Base-by-base conservation (phyloP, 2,888 invertebrate species). In the Iphiclides podalirius region DNA sequence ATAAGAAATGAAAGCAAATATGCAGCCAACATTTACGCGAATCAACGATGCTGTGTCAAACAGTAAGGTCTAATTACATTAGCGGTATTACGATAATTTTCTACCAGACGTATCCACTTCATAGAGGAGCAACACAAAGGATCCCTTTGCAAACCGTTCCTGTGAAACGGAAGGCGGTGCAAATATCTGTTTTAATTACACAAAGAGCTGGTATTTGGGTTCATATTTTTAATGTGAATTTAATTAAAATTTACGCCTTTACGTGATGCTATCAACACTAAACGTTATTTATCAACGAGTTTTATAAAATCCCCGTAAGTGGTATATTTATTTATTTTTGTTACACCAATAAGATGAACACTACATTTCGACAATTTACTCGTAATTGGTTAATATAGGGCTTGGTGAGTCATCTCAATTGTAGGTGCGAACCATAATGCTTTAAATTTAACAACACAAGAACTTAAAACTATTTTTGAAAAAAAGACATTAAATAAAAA, bases 111-210 rank as follows among this genome's bases (percentile, higher is more conserved):
- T 38, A n/a, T n/a, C n/a, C n/a, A 42, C 38, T 43, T 39, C 49
- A 34, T 39, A 38, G 20, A 36, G 42, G 38, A 33, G 26, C 33
- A 15, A 8, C 38, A 49, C 49, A 49, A 49, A 49, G 43, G 38
- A n/a, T 38, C 42, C 43, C 49, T 49, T 43, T 38, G 48, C 47
- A 28, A 47, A 36, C 36, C 15, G 20, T 11, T 36, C 26, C 44
- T 23, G 37, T 38, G 48, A 31, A 43, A 39, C 38, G 49, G 38
- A 34, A 49, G 12, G 16, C 43, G 43, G 37, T 20, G 48, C 49
- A 49, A 49, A 49, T 49, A 49, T 49, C 49, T 43, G 38, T 43
- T 49, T 49, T 49, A 49, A 49, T 49, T 49, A 49, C 23, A 49
- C 49, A 49, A 48, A 49, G 49, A 49, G 48, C 48, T 26, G 42